Evolutionary conservation across 2,888 invertebrate genomes (phyloP), one percentile per base, ranked within the genome.

Genomic region (Mongoloraphidia duomilia): DNA sequence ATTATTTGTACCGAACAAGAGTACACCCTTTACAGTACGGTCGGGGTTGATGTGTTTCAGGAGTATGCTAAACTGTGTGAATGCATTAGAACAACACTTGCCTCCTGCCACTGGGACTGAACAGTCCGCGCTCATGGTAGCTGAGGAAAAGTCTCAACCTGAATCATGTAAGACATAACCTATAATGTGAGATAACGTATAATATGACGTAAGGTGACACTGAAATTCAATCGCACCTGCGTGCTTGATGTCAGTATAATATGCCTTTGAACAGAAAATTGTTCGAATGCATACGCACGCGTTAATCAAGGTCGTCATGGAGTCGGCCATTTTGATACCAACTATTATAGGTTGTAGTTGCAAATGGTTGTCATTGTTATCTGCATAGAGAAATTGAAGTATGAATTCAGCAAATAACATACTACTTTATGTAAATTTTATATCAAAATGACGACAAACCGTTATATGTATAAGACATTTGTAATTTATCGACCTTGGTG

Each of bases 21-120:
- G 26, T 11, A 9, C 40, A 39, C 9, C n/a, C 13, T 39, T 12
- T 11, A 41, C 34, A 34, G 47, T 33, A 13, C 41, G 44, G 41
- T 47, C 41, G 35, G 38, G 48, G 43, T 43, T 36, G 26, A 36
- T 63, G 56, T 66, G 78, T 82, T 81, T 66, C 80, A 82, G 82
- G 81, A 90, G 89, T 81, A 89, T 90, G 88, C 82, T 89, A 81
- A 90, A 90, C 83, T 89, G 89, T 79, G 88, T 89, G 74, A 90
- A 90, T 79, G 85, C 86, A 66, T 78, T 88, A 76, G 89, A 90
- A 74, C 88, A 86, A 67, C 87, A 86, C 75, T 79, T 88, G 74
- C 87, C 86, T 65, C 82, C 82, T 63, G 26, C 26, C 26, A 26
- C 26, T 26, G 72, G 73, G 63, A 77, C 80, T 66, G 83, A 84